phyloP scores from a whole-genome alignment of 2,797 vertebrate species.

The Parauchenoglanis ngamensis region DNA sequence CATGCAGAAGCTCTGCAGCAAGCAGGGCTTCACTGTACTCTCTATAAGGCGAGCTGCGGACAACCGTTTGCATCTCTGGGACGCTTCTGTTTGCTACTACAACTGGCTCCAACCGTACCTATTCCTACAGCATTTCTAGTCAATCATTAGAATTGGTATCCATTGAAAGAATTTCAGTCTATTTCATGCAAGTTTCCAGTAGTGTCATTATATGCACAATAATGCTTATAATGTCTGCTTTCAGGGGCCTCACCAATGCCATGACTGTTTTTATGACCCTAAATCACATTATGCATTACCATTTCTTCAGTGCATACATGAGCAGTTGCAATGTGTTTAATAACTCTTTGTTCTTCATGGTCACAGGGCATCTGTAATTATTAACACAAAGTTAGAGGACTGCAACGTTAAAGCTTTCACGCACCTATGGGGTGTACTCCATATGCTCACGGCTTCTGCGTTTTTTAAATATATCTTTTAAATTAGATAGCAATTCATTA shows the following conservation, averaged over 20 bases:
- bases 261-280: background rate
- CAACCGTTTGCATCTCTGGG: constrained; percentile 43
- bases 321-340: constrained; percentile 10
- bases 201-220: background rate
- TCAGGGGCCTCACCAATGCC: background rate
- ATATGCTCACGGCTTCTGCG: background rate
- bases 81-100: constrained; percentile 21
- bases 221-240: background rate
- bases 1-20: constrained; percentile 70
- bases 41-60: constrained; percentile 49
- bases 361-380: constrained; percentile 32
- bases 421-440: background rate
- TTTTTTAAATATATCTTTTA: background rate
- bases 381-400: constrained; percentile 35
- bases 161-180: background rate
- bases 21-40: constrained; percentile 60
- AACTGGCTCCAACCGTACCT: constrained; percentile 17
- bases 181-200: constrained; percentile 18
- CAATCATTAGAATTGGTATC: background rate
- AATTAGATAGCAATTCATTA: background rate
- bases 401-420: constrained; percentile 39
- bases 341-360: constrained; percentile 37
- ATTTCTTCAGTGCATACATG: constrained; percentile 4
- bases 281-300: background rate
- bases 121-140: background rate